Evolutionary conservation across 2,888 invertebrate genomes (phyloP).

Genomic region (Tigriopus californicus): DNA sequence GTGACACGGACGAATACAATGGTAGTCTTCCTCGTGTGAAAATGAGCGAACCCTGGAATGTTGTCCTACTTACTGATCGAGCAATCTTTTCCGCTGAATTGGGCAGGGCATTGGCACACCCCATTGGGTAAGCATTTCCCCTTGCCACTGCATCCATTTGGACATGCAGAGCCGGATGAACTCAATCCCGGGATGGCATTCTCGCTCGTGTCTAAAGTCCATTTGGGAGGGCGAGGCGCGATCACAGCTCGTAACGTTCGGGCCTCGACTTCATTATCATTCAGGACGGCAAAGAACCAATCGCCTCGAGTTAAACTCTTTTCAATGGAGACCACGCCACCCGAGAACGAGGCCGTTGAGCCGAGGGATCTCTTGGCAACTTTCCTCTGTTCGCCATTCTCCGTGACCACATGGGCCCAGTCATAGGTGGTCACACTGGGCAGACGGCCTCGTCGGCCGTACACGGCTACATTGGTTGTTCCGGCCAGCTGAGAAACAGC

Average conservation of each 20-base stretch:
- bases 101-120: not conserved
- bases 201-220: no score
- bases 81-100: slow-evolving; percentile 6
- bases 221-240: no score
- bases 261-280: slow-evolving; percentile 1
- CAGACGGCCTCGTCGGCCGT: not conserved
- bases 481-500: not conserved
- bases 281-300: slow-evolving; percentile 8
- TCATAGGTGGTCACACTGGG: slow-evolving; percentile 9
- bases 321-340: not conserved
- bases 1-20: not conserved
- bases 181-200: not conserved
- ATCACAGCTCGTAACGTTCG: not conserved
- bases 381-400: not conserved
- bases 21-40: not conserved
- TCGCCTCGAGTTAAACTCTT: slow-evolving; percentile 1
- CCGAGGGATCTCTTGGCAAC: not conserved
- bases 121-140: slow-evolving; percentile 5
- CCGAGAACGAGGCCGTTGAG: not conserved
- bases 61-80: slow-evolving; percentile 9
- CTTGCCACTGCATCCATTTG: slow-evolving; percentile 4
- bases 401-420: slow-evolving; percentile 5
- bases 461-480: not conserved
- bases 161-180: not conserved
- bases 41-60: not conserved